phyloP scores from a whole-genome alignment of 2,113 vertebrate species.

The Entomyzon cyanotis region DNA sequence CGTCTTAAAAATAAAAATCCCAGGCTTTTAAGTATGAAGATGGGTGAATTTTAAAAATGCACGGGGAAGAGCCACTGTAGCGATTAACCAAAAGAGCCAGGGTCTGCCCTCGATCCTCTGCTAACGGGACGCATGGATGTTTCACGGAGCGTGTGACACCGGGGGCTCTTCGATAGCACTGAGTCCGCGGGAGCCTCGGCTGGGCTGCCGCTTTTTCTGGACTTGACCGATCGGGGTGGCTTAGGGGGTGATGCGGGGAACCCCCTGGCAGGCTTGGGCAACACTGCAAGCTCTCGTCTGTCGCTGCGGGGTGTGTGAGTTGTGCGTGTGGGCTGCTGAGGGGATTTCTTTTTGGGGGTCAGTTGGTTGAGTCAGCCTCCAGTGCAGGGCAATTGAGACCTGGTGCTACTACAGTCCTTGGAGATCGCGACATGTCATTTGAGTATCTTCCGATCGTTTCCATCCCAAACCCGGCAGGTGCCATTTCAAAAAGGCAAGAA shows the following conservation, averaged over 20 bases:
- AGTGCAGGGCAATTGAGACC: neutral
- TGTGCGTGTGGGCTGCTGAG: neutral
- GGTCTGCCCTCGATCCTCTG: neutral
- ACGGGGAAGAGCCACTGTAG: neutral
- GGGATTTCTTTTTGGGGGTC: neutral
- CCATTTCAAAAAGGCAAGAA: neutral
- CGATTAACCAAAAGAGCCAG: neutral
- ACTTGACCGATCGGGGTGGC: neutral
- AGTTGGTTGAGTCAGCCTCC: neutral
- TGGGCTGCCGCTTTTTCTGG: neutral
- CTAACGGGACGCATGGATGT: neutral
- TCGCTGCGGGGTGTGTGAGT: neutral
- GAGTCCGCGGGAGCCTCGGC: no score
- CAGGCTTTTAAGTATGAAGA: neutral
- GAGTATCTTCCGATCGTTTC: neutral
- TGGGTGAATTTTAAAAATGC: neutral
- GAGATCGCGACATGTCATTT: neutral
- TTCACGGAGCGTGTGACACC: neutral
- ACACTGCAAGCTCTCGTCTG: neutral
- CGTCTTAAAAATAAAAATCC: neutral
- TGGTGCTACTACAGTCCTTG: neutral
- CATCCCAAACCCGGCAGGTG: neutral
- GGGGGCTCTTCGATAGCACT: neutral
- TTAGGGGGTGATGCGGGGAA: neutral
- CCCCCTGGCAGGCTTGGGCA: neutral